Base-by-base conservation (phyloP, 2,113 vertebrate genomes). In the Drymodes brunneopygia region DNA sequence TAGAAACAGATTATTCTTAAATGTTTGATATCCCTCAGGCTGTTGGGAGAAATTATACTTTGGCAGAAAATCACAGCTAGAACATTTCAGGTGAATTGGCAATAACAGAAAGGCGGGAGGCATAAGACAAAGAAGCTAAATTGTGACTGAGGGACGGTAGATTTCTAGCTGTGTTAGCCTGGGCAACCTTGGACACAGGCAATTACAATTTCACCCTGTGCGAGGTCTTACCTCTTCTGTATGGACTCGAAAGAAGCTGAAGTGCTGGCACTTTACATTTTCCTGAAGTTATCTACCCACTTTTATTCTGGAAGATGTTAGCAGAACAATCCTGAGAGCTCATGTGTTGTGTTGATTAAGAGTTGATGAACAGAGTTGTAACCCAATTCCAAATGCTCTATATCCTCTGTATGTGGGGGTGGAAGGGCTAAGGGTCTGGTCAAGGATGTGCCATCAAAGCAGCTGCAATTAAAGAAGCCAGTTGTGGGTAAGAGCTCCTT, bases 11-110 rank as follows among this genome's bases (percentile, higher is more conserved):
- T 44, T 58, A 88, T 90, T 95, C 61, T 72, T 73, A 85, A 90
- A 90, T 95, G 74, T 91, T 95, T 96, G 44, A 85, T 80, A 72
- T 60, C 48, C 78, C 81, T 79, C 54, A 38, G 60, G 62, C 92
- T 92, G 10, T 82, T 70, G 54, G 15, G 31, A 47, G 38, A 62
- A 66, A 94, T 88, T 47, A 44, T 57, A 62, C 81, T 92, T 94
- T 86, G 93, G 70, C 81, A 91, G 42, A 88, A 90, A 82, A 90
- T 38, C 81, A 78, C 33, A 51, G 31, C 58, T 73, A 82, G 75
- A 79, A 51, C 8, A 77, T 82, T 94, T 94, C 91, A 95, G 87
- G 92, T 96, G 89, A 91, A 91, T 70, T 95, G 61, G 48, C 78
- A 92, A 29, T 50, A 56, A 42, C 12, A 72, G 65, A 56, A 79